phyloP scores from a whole-genome alignment of 2,797 vertebrate species.

The Pempheris klunzingeri region DNA sequence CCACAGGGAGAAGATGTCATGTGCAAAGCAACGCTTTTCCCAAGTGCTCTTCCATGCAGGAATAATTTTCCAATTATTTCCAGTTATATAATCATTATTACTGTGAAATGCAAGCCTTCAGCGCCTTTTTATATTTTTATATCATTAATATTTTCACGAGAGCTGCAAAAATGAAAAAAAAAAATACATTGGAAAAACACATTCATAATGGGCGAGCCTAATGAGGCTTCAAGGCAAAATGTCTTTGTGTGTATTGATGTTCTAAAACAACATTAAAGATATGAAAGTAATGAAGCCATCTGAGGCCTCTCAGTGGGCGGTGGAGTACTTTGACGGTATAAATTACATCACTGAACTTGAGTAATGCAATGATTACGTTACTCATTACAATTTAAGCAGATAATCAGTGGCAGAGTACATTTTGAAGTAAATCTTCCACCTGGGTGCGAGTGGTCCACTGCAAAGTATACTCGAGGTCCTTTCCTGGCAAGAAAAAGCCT shows the following conservation, averaged over 20 bases:
- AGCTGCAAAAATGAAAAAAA: constrained; percentile 34
- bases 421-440: constrained; percentile 43
- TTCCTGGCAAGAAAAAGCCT: constrained; percentile 15
- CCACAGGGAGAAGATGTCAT: constrained; percentile 31
- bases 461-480: constrained; percentile 22
- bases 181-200: constrained; percentile 40
- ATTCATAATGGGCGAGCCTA: constrained; percentile 36
- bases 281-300: constrained; percentile 40
- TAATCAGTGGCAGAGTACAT: constrained; percentile 51
- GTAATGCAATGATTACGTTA: constrained; percentile 33
- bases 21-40: constrained; percentile 18
- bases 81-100: constrained; percentile 51
- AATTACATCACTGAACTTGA: constrained; percentile 47
- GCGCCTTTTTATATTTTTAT: constrained; percentile 46
- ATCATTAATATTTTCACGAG: constrained; percentile 46
- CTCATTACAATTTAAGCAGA: constrained; percentile 48
- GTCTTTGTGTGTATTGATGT: constrained; percentile 39
- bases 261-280: constrained; percentile 50
- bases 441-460: constrained; percentile 29
- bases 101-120: constrained; percentile 43
- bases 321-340: constrained; percentile 18
- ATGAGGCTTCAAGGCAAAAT: constrained; percentile 47
- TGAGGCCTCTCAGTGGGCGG: constrained; percentile 36
- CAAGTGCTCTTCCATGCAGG: constrained; percentile 18
- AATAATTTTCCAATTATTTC: constrained; percentile 59